Base-by-base conservation (phyloP, 1,140 invertebrate genomes). In the Drosophila burlai region DNA sequence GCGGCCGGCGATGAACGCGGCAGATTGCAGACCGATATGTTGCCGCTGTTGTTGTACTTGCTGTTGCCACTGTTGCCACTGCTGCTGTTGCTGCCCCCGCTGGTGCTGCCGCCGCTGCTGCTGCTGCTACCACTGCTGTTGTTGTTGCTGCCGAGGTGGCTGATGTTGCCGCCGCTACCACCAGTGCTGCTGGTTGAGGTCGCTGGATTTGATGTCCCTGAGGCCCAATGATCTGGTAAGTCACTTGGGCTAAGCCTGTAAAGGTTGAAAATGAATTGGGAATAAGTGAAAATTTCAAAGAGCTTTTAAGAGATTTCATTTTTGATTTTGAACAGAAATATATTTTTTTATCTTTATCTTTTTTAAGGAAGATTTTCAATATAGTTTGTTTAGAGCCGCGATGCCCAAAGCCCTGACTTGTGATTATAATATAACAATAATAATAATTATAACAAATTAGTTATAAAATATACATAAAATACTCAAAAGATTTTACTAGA, bases 181-280 rank as follows among this genome's bases (percentile, higher is more conserved):
- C 47, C 61, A 64, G 50, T 65, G 59, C 65, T 72, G 59, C 67
- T 73, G 66, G 75, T 81, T 79, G 90, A 71, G 71, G 83, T 83
- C 77, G 79, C 64, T 75, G 85, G 38, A 60, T 66, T 80, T 77
- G 84, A 77, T 77, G 82, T 92, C 80, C 87, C 71, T 85, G 86
- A 84, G 85, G 81, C 83, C 92, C 92, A 93, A 91, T 90, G 91
- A 87, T 93, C 92, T 91, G 91, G 85, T 92, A 93, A 76, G 77
- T 93, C 92, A 93, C 92, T 83, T 92, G 92, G 92, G 92, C 92
- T 92, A 92, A 93, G 92, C 92, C 92, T 93, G 67, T 10, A 83
- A 83, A 26, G 13, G 52, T 3, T 52, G 5, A 4, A 13, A 58
- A 16, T 3, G 0, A 42, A 52, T 15, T 46, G 4, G 0, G 10